A percentile compares a stretch with the other conserved stretches of the same genome.
Conservation (phyloP, 2,113 vertebrate species). For the Ascaphus truei region DNA sequence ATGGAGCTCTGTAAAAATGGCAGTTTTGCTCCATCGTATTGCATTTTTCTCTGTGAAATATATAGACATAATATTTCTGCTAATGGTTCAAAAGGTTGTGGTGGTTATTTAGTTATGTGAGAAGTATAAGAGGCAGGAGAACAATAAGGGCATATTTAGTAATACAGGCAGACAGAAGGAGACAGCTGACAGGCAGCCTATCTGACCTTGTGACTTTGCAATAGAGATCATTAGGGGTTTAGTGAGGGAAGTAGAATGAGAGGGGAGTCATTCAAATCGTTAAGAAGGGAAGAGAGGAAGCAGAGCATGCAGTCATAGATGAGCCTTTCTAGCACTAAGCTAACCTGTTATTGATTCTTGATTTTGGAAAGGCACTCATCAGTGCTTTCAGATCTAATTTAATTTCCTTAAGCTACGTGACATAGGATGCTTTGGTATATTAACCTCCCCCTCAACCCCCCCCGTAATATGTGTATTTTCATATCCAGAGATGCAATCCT, state of each 20-base stretch:
- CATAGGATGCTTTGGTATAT: background rate
- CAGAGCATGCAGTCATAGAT: constrained; percentile 1
- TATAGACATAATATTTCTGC: background rate
- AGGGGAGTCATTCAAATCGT: constrained; percentile 9
- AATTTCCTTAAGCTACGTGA: constrained; percentile 4
- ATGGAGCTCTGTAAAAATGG: background rate
- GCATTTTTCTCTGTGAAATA: background rate
- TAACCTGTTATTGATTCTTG: constrained; percentile 30
- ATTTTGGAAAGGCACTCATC: constrained; percentile 22
- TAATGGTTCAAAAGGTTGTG: background rate
- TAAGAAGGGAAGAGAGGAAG: constrained; percentile 13
- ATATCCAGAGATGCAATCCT: no score
- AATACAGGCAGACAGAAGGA: constrained; percentile 1
- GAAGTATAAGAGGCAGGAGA: background rate
- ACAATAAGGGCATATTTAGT: background rate
- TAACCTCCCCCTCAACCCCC: no score
- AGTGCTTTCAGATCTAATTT: constrained; percentile 9
- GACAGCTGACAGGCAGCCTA: constrained; percentile 18
- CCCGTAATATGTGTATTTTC: no score
- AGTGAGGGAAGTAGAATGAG: constrained; percentile 14
- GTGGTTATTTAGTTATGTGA: background rate
- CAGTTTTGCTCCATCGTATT: background rate
- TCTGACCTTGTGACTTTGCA: constrained; percentile 12
- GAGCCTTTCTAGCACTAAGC: background rate
- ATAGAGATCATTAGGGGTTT: constrained; percentile 24